Evolutionary conservation across 1,140 invertebrate genomes (phyloP).

Genomic region (Cyphomyrmex costatus): DNA sequence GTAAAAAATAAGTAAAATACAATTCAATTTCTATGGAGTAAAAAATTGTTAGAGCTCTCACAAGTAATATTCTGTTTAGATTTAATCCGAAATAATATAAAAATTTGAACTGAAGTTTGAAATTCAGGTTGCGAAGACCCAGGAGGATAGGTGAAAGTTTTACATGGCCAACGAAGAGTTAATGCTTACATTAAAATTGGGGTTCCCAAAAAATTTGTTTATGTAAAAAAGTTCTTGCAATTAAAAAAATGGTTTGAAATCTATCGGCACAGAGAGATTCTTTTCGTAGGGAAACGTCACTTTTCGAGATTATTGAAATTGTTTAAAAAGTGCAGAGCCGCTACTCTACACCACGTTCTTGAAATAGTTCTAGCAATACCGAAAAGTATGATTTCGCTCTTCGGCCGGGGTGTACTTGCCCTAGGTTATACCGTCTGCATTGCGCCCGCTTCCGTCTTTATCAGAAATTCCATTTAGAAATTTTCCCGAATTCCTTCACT

Average conservation of each 20-base stretch:
- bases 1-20: no score
- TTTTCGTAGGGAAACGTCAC: not conserved
- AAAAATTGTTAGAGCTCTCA: no score
- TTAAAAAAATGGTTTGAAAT: slow-evolving; percentile 1
- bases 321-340: slow-evolving; percentile 35
- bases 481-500: slow-evolving; percentile 59
- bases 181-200: not conserved
- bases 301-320: slow-evolving; percentile 54
- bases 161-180: no score
- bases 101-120: no score
- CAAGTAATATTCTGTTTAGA: no score
- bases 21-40: no score
- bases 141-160: no score
- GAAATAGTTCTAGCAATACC: slow-evolving; percentile 51
- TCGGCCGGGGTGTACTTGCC: slow-evolving; percentile 15
- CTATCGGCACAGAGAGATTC: not conserved
- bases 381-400: slow-evolving; percentile 55
- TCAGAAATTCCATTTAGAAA: slow-evolving; percentile 62
- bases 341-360: slow-evolving; percentile 10
- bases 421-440: slow-evolving; percentile 25
- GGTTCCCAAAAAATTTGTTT: not conserved
- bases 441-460: slow-evolving; percentile 44
- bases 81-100: no score
- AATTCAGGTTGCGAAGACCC: no score
- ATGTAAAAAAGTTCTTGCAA: not conserved